Conservation (phyloP, 2,888 invertebrate species). For the Eupelmus urozonus region DNA sequence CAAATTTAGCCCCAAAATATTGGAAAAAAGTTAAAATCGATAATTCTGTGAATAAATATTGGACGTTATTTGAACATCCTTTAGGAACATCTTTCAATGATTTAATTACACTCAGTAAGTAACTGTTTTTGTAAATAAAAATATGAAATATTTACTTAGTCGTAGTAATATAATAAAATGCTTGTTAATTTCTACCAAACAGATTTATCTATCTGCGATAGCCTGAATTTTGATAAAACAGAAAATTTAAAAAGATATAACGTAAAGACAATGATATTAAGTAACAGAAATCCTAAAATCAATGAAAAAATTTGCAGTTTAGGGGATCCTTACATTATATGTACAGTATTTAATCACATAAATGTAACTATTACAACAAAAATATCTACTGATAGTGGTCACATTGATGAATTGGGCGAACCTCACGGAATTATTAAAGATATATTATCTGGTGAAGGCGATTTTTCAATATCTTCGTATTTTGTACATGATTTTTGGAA, state of each 20-base stretch:
- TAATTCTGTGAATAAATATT: background rate
- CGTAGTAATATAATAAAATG: background rate
- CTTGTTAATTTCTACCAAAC: background rate
- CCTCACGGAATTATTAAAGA: background rate
- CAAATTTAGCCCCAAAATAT: background rate
- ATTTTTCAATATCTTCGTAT: background rate
- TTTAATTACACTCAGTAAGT: background rate
- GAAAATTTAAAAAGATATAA: background rate
- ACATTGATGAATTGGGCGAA: background rate
- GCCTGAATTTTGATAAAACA: slow-evolving; percentile 8
- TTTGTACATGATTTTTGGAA: background rate
- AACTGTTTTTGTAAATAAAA: background rate
- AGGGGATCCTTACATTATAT: background rate
- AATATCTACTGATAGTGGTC: background rate
- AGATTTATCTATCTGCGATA: background rate
- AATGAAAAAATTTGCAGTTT: background rate
- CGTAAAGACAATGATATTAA: background rate
- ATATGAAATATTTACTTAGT: background rate
- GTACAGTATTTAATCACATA: background rate
- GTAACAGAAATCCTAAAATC: background rate
- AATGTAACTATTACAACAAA: background rate
- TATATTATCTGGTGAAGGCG: background rate
- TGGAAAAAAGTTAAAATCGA: background rate
- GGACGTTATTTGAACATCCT: slow-evolving; percentile 2
- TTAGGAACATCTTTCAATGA: background rate